phyloP scores from a whole-genome alignment of 53 echinoderm and acorn worm species.

The Mesocentrotus franciscanus region DNA sequence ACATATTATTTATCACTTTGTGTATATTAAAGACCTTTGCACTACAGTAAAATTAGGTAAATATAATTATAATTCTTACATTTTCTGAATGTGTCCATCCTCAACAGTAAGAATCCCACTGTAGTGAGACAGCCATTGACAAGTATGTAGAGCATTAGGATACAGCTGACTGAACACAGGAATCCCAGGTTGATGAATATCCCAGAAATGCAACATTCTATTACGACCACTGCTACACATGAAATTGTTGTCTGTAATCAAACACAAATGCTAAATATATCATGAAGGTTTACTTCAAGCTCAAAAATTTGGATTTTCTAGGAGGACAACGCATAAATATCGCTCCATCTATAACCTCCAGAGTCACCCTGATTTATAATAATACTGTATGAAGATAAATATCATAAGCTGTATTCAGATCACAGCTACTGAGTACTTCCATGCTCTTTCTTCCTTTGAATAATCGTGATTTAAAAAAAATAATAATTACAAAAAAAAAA shows the following conservation, averaged over 20 bases:
- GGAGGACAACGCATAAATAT: background rate
- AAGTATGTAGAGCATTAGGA: background rate
- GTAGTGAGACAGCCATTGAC: conserved; percentile 7
- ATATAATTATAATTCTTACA: background rate
- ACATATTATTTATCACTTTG: too few relatives aligned
- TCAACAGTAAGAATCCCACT: background rate
- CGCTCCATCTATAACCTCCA: background rate
- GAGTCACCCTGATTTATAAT: background rate
- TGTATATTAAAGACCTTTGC: too few relatives aligned
- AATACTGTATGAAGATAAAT: too few relatives aligned
- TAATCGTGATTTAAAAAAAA: too few relatives aligned
- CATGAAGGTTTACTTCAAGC: background rate
- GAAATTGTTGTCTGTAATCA: background rate
- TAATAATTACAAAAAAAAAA: too few relatives aligned
- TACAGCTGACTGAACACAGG: background rate
- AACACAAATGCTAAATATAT: background rate
- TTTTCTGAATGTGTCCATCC: background rate
- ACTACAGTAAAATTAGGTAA: too few relatives aligned
- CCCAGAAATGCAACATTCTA: background rate
- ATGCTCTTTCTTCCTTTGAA: too few relatives aligned
- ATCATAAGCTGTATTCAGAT: too few relatives aligned
- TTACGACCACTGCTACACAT: background rate
- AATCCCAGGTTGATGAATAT: background rate
- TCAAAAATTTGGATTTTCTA: background rate
- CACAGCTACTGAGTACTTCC: too few relatives aligned